Evolutionary conservation across 1,140 invertebrate genomes (phyloP).

Genomic region (Aethina tumida): DNA sequence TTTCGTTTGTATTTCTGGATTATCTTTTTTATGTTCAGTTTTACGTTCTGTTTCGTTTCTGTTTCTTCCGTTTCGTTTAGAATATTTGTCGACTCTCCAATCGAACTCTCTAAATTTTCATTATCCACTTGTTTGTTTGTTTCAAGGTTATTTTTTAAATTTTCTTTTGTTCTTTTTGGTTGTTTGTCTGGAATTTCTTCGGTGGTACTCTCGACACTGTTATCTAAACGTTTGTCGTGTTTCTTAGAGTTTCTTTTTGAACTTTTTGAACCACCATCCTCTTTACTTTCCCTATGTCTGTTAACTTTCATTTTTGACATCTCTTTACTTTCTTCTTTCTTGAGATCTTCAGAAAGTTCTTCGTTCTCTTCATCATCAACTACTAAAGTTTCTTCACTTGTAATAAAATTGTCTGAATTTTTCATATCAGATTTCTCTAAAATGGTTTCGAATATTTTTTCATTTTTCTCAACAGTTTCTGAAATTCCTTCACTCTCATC

Average conservation of each 20-base stretch:
- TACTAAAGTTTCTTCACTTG: too few species aligned
- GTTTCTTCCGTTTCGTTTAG: too few species aligned
- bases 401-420: too few species aligned
- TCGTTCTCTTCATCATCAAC: too few species aligned
- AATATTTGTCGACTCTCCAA: too few species aligned
- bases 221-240: constrained; percentile 1
- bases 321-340: not conserved
- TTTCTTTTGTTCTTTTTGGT: constrained; percentile 5
- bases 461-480: too few species aligned
- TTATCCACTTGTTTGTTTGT: too few species aligned
- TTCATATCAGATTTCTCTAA: too few species aligned
- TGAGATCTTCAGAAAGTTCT: too few species aligned
- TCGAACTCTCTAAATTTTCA: too few species aligned
- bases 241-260: constrained; percentile 2
- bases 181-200: not conserved
- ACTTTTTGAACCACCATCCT: constrained; percentile 3
- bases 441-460: too few species aligned
- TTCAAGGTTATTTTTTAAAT: constrained; percentile 17
- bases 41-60: constrained; percentile 20
- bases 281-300: not conserved
- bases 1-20: constrained; percentile 26
- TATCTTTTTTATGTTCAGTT: constrained; percentile 25
- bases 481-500: too few species aligned
- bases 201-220: not conserved
- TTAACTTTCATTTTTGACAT: not conserved